Conservation (phyloP, 2,113 vertebrate species). For the Sapajus apella region DNA sequence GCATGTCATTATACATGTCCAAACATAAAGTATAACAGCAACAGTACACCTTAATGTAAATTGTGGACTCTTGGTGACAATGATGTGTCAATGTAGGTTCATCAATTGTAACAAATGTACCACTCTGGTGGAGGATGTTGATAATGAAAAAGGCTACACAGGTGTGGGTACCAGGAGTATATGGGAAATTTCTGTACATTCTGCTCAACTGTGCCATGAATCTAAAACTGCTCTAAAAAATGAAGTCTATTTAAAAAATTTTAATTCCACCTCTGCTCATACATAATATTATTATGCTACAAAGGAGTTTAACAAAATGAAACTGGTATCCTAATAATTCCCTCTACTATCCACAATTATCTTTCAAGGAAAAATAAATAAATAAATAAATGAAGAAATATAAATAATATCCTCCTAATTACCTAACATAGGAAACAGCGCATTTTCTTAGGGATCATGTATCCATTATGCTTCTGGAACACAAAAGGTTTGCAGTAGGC, state of each 20-base stretch:
- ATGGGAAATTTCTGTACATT: background rate
- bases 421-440: background rate
- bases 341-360: background rate
- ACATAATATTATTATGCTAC: background rate
- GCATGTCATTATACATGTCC: background rate
- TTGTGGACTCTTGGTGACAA: background rate
- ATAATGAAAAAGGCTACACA: background rate
- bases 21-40: background rate
- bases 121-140: background rate
- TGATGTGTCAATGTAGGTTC: background rate
- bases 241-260: background rate
- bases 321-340: background rate
- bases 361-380: background rate
- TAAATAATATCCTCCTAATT: background rate
- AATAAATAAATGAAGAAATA: background rate
- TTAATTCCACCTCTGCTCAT: background rate
- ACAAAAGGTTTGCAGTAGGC: background rate
- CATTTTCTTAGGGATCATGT: background rate
- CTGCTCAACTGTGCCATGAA: background rate
- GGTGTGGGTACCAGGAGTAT: background rate
- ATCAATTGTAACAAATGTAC: background rate
- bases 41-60: background rate
- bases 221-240: background rate
- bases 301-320: background rate
- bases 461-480: background rate